Conservation (phyloP, 2,888 invertebrate species). For the Eupithecia inturbata region DNA sequence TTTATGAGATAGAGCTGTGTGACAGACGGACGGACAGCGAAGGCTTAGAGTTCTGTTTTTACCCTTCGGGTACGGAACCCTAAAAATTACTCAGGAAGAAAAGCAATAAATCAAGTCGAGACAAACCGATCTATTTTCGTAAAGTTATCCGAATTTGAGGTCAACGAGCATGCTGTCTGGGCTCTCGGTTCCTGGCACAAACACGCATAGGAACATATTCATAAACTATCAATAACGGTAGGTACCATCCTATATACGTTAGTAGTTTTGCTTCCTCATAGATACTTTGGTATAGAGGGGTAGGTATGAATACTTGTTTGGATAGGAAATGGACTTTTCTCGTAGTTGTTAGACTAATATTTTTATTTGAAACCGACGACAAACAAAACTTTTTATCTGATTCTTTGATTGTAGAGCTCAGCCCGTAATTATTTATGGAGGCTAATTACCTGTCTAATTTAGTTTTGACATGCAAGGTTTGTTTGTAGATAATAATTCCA, state of each 20-base stretch:
- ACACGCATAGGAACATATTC: slow-evolving; percentile 6
- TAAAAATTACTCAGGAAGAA: background rate
- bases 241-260: background rate
- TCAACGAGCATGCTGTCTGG: slow-evolving; percentile 12
- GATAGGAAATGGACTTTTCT: background rate
- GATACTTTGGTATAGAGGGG: no score
- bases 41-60: no score
- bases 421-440: background rate
- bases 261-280: no score
- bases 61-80: no score
- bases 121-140: slow-evolving; percentile 4
- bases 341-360: background rate
- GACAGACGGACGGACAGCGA: no score
- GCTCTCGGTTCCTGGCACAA: slow-evolving; percentile 3
- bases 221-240: background rate
- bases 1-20: no score
- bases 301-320: background rate
- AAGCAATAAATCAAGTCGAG: background rate
- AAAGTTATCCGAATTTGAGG: slow-evolving; percentile 10
- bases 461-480: background rate
- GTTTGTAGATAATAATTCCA: slow-evolving; percentile 11
- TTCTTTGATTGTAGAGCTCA: background rate
- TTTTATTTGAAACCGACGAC: background rate
- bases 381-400: background rate
- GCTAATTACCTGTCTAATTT: slow-evolving; percentile 9